Percentiles rank a stretch among this genome's conserved stretches.
Conservation (phyloP, 30 jellyfish, hydroid and myxozoan species). For the Rhopilema esculentum region DNA sequence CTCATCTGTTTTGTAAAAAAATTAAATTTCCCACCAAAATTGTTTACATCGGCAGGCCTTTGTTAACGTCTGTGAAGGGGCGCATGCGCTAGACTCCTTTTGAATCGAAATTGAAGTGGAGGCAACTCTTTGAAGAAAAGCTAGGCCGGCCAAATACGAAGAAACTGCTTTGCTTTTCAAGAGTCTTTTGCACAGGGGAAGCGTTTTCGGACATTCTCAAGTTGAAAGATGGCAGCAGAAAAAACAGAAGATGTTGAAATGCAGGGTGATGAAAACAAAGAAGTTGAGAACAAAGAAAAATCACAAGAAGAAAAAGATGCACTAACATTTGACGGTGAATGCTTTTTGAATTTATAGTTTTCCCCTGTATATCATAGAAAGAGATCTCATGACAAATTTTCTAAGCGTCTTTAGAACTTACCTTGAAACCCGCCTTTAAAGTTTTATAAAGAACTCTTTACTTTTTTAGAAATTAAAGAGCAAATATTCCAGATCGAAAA, state of each 20-base stretch:
- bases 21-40: conserved; percentile 1
- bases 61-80: neutral
- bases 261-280: conserved; percentile 72
- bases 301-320: conserved; percentile 86
- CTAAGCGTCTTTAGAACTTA: too few species aligned
- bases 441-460: too few species aligned
- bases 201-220: neutral
- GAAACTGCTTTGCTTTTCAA: too few species aligned
- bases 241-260: conserved; percentile 81
- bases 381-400: too few species aligned
- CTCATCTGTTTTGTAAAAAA: neutral
- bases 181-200: too few species aligned
- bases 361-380: too few species aligned
- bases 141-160: conserved; percentile 2
- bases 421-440: too few species aligned
- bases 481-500: conserved; percentile 91
- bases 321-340: conserved; percentile 78
- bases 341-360: neutral
- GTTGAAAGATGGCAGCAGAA: conserved; percentile 42
- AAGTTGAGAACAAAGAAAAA: conserved; percentile 48
- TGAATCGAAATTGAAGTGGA: neutral
- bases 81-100: conserved; percentile 11
- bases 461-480: conserved; percentile 82
- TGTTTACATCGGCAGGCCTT: neutral
- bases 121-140: neutral